These are phyloP conservation scores for Stegastes partitus DNA, from an alignment of 2,113 vertebrate genomes.

Conservation along the genomic window DNA sequence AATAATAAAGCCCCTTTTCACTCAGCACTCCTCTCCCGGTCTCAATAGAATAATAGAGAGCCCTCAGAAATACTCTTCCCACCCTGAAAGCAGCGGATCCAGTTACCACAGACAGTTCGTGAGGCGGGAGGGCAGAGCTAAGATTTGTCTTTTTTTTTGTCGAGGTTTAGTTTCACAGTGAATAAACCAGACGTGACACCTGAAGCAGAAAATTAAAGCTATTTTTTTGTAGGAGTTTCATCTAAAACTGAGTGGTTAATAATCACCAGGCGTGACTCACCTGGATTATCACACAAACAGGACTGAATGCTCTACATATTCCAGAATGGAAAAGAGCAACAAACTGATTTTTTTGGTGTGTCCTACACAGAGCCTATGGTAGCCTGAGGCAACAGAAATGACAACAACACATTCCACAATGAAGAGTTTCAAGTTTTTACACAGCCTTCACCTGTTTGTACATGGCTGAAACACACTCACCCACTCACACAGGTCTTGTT, in stretches of 20 bases:
- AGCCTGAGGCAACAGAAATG: slow-evolving; percentile 61
- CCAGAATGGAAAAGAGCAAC: too few species aligned
- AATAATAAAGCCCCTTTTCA: slow-evolving; percentile 63
- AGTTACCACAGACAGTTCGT: slow-evolving; percentile 54
- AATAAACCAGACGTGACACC: slow-evolving; percentile 7
- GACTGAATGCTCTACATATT: neutral
- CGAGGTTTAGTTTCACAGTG: slow-evolving; percentile 25
- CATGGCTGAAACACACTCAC: slow-evolving; percentile 15
- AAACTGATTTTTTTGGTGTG: neutral
- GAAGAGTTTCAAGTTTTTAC: slow-evolving; percentile 66
- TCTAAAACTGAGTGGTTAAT: neutral
- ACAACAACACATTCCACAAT: slow-evolving; percentile 67
- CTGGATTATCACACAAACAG: neutral
- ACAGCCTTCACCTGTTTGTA: slow-evolving; percentile 52
- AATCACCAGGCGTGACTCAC: neutral
- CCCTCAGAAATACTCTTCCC: slow-evolving; percentile 44
- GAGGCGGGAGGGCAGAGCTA: slow-evolving; percentile 9
- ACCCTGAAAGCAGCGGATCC: slow-evolving; percentile 53
- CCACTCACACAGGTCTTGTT: neutral
- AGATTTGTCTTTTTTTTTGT: neutral
- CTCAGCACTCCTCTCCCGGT: slow-evolving; percentile 19
- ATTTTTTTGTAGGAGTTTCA: neutral
- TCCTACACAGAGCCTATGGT: neutral
- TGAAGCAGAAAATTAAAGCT: slow-evolving; percentile 14
- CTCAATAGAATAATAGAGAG: slow-evolving; percentile 55